Evolutionary conservation across 2,888 invertebrate genomes (phyloP).

Genomic region (Prostheceraeus crozeri): DNA sequence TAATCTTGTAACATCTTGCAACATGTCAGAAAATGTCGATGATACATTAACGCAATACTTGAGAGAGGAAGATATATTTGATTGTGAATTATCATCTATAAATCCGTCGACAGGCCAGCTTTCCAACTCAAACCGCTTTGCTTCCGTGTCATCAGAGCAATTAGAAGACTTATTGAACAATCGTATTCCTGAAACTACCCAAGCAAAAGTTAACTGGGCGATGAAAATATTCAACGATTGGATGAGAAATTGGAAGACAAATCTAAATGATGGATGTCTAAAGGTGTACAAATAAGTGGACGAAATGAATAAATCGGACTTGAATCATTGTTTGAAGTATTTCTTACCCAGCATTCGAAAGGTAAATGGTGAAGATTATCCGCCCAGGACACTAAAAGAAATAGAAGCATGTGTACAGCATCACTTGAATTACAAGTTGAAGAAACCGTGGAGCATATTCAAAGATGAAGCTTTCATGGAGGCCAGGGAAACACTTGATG

Average conservation of each 20-base stretch:
- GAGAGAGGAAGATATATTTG: no score
- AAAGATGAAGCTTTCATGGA: slow-evolving; percentile 5
- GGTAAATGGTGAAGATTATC: not conserved
- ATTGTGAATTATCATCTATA: no score
- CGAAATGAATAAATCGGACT: slow-evolving; percentile 1
- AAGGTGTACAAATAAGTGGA: slow-evolving; percentile 3
- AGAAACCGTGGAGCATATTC: slow-evolving; percentile 4
- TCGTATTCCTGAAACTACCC: slow-evolving; percentile 6
- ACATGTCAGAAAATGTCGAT: no score
- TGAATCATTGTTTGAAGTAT: slow-evolving; percentile 20
- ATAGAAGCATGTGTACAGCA: slow-evolving; percentile 1
- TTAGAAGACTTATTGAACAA: slow-evolving; percentile 19
- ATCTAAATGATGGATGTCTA: slow-evolving; percentile 4
- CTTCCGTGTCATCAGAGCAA: slow-evolving; percentile 10
- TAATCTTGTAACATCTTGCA: no score
- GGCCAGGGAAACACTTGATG: slow-evolving; percentile 6
- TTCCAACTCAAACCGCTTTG: slow-evolving; percentile 23
- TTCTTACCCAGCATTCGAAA: not conserved
- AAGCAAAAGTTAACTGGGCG: slow-evolving; percentile 18
- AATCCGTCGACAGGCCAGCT: no score
- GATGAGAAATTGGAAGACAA: slow-evolving; percentile 10
- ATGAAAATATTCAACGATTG: slow-evolving; percentile 21
- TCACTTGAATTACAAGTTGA: slow-evolving; percentile 12
- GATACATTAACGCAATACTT: no score
- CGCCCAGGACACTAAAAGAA: slow-evolving; percentile 15